Evolutionary conservation across 2,888 invertebrate species (phyloP), one percentile per base, ranked within the genome.

Genomic region (Notocelia uddmanniana): DNA sequence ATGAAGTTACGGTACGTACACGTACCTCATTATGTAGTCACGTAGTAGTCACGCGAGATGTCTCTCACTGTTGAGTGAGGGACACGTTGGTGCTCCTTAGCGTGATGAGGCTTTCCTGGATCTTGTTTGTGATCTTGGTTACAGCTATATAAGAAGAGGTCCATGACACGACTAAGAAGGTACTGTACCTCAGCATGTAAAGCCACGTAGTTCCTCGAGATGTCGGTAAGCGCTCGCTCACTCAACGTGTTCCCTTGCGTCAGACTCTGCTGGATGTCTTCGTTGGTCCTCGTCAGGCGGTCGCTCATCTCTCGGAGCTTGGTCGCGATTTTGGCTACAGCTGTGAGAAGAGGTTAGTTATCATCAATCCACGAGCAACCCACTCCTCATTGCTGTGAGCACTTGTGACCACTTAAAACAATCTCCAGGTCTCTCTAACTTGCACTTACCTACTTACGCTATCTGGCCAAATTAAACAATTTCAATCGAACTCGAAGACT

Each of bases 201-300:
- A 10, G 94, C 88, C 59, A 92, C 94, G 76, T 95, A 95, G 77
- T 93, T 95, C 62, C 91, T 87, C 52, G 94, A 91, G 76, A 95
- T 92, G 78, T 95, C 94, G 58, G 86, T 85, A 80, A 94, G 95
- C 73, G 94, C 95, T 72, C 89, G 94, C 78, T 94, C 95, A 2
- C 94, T 89, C 88, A 95, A 83, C 0, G 91, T 87, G 79, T 95
- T 89, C 80, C 95, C 93, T 75, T 95, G 94, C 48, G 95, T 94
- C 15, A 96, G 86, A 54, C 94, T 94, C 59, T 93, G 93, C 59
- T 95, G 93, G 10, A 96, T 91, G 73, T 96, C 95, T 73, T 94
- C 92, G 69, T 94, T 94, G 15, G 95, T 91, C 34, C 94, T 88
- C 58, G 91, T 89, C 75, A 94, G 89, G 0, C 93, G 89, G 34